Evolutionary conservation across 2,888 invertebrate species (phyloP).

Genomic region (Ophonus ardosiacus): DNA sequence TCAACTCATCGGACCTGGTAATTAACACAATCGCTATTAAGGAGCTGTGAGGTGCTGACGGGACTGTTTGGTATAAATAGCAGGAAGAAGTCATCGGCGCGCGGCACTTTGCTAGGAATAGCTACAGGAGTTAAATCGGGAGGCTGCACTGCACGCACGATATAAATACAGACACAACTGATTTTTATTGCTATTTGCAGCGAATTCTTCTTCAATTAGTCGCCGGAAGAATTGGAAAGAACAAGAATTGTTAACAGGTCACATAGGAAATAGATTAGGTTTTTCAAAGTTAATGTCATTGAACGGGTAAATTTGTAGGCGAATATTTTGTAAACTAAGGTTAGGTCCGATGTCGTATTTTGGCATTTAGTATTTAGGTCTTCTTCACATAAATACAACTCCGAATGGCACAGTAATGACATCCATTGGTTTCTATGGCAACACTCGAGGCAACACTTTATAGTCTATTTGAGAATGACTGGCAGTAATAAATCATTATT

Average conservation of each 20-base stretch:
- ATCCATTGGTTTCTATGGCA: too few relatives aligned
- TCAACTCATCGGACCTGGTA: neutral
- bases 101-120: neutral
- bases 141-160: neutral
- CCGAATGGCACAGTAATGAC: too few relatives aligned
- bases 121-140: neutral
- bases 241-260: neutral
- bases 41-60: neutral
- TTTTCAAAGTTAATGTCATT: too few relatives aligned
- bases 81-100: neutral
- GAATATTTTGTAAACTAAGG: too few relatives aligned
- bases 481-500: too few relatives aligned
- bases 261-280: neutral
- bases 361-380: too few relatives aligned
- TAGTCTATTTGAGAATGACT: too few relatives aligned
- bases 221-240: neutral
- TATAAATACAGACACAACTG: neutral
- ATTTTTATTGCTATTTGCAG: slow-evolving; percentile 58
- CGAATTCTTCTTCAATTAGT: slow-evolving; percentile 62
- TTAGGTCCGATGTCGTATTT: too few relatives aligned
- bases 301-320: too few relatives aligned
- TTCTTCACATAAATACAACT: too few relatives aligned
- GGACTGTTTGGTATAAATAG: neutral
- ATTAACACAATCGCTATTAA: neutral
- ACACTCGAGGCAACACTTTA: too few relatives aligned